These are phyloP conservation scores for Neosilurus mollespiculum DNA, from an alignment of 2,797 vertebrate species.

Conservation along the genomic window DNA sequence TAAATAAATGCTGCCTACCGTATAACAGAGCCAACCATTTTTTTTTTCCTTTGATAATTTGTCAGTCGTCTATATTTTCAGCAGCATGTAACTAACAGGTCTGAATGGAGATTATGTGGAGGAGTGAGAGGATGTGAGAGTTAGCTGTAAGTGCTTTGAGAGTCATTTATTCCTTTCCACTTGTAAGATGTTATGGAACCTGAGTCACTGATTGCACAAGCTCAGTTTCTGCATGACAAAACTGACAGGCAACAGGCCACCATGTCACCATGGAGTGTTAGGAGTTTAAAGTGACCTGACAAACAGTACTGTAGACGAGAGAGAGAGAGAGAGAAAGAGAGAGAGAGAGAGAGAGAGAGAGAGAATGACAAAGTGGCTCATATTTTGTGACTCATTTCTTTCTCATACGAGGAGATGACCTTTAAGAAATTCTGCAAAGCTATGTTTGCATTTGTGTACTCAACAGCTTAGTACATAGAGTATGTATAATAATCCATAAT, in stretches of 20 bases:
- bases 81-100: conserved; percentile 13
- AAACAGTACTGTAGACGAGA: conserved; percentile 38
- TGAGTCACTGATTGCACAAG: conserved; percentile 44
- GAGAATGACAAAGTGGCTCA: conserved; percentile 24
- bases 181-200: conserved; percentile 40
- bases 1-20: neutral
- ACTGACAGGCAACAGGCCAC: conserved; percentile 46
- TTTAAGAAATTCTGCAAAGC: conserved; percentile 15
- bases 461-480: neutral
- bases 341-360: conserved; percentile 22
- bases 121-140: conserved; percentile 34
- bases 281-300: conserved; percentile 50
- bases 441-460: conserved; percentile 38
- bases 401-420: neutral
- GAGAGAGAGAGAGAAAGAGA: neutral
- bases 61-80: neutral
- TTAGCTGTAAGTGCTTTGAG: conserved; percentile 28
- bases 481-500: neutral
- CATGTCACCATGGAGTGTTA: conserved; percentile 43
- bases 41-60: conserved; percentile 18
- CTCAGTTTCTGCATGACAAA: conserved; percentile 62
- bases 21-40: neutral
- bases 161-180: conserved; percentile 31
- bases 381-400: conserved; percentile 18
- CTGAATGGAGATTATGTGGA: conserved; percentile 44